Conservation (phyloP, 2,113 vertebrate species). For the Onychorhynchus coronatus region DNA sequence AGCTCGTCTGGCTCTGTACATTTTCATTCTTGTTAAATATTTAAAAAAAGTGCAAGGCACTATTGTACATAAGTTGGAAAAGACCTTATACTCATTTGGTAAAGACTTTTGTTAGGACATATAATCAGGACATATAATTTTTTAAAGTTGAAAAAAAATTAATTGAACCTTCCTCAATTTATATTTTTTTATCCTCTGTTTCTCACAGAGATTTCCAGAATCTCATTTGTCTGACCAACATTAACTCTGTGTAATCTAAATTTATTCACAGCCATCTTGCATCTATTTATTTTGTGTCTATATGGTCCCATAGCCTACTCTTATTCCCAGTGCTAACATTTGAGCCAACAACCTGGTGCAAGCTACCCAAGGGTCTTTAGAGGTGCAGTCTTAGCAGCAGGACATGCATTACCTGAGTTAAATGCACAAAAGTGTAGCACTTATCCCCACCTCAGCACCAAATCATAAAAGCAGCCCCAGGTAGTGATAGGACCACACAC, state of each 20-base stretch:
- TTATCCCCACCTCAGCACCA: background rate
- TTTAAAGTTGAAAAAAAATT: background rate
- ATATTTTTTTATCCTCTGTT: background rate
- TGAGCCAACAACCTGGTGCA: background rate
- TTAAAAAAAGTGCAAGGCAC: background rate
- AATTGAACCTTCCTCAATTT: background rate
- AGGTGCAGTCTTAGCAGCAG: background rate
- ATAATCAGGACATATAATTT: background rate
- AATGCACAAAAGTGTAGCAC: background rate
- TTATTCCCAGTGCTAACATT: background rate
- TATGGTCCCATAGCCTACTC: background rate
- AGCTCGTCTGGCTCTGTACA: background rate
- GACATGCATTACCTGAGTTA: background rate
- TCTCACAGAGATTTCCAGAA: background rate
- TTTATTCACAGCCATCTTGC: background rate
- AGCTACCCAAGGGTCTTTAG: background rate
- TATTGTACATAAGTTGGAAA: background rate
- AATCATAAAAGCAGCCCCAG: background rate
- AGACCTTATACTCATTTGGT: background rate
- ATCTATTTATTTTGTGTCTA: background rate
- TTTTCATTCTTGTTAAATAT: background rate
- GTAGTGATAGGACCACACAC: background rate
- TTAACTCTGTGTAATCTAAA: background rate
- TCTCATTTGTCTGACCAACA: background rate
- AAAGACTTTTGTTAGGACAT: background rate